Evolutionary conservation across 2,113 vertebrate species (phyloP), one percentile per base, ranked within the genome.

Genomic region (Cheilinus undulatus): DNA sequence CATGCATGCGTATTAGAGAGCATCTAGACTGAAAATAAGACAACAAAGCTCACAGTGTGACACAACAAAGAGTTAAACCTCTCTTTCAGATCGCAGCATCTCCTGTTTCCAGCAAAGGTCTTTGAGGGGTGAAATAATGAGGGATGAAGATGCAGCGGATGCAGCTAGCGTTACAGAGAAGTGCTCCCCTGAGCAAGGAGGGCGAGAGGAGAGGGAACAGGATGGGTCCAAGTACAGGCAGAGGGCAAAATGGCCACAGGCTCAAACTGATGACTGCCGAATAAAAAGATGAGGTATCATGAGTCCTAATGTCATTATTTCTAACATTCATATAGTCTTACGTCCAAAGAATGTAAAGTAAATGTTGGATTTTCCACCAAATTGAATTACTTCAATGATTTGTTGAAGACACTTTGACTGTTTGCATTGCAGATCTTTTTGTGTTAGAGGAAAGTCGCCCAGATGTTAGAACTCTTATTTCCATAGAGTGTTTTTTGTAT

Each of bases 61-160:
- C 66, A 85, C 85, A 83, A 76, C 79, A 85, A 88, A 86, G 81
- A 85, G 87, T 90, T 87, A 76, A 88, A 83, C 34, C 68, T 83
- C 50, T 83, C 67, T 67, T 69, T 82, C 73, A 49, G 78, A 69
- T 65, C 56, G 56, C 71, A 67, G 71, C 85, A 46, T 81, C 83
- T 92, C 86, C 51, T 57, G 63, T 89, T 87, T 88, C 86, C 83
- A 78, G 88, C 85, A 73, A 82, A 80, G 32, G 85, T 94, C 93
- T 90, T 92, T 86, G 88, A 70, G 86, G 91, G 93, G 87, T 91
- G 65, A 89, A 91, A 81, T 90, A 78, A 83, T 90, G 92, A 94
- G 92, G 90, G 90, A 91, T 89, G 81, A 89, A 92, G 93, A 94
- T 94, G 93, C 93, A 95, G 93, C 28, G 86, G 93, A 95, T 95